Percentiles rank a stretch among this genome's conserved stretches.
Evolutionary conservation across 2,888 invertebrate species (phyloP).

Genomic region (Tiliacea citrago): DNA sequence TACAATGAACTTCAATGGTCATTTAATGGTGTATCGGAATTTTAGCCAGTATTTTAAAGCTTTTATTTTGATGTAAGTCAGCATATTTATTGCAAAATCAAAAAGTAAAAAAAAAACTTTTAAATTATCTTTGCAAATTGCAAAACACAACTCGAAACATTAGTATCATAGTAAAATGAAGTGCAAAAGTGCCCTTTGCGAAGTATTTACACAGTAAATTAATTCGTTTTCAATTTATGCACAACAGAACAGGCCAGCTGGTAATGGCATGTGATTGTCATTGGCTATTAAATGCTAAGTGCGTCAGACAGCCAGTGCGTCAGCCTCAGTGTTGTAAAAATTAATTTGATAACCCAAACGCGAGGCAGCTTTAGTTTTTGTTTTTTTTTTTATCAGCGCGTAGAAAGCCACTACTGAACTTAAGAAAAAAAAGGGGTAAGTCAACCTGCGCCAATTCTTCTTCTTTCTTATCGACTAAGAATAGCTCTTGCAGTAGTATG

Average conservation of each 20-base stretch:
- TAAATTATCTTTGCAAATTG: conserved; percentile 8
- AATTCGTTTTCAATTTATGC: conserved; percentile 66
- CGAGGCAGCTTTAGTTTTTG: conserved; percentile 2
- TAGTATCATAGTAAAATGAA: conserved; percentile 42
- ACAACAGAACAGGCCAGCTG: conserved; percentile 58
- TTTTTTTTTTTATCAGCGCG: not conserved
- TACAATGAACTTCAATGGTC: conserved; percentile 36
- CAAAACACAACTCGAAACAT: conserved; percentile 34
- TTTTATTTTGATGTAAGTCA: conserved; percentile 14
- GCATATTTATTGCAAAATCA: not conserved
- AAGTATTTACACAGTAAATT: conserved; percentile 70
- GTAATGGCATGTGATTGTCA: conserved; percentile 67
- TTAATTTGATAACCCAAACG: conserved; percentile 53
- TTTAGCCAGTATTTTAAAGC: conserved; percentile 19
- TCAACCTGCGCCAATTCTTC: conserved; percentile 2
- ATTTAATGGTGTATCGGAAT: conserved; percentile 26
- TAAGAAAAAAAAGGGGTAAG: too few species aligned
- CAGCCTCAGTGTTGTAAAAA: conserved; percentile 55
- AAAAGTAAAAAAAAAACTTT: not conserved
- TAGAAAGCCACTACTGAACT: not conserved
- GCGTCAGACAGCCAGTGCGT: conserved; percentile 57
- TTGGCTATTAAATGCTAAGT: conserved; percentile 66
- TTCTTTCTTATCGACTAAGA: not conserved
- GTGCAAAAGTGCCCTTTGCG: conserved; percentile 52
- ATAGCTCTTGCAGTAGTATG: not conserved